Conservation (phyloP, 2,888 invertebrate species). For the Dasysyrphus albostriatus region DNA sequence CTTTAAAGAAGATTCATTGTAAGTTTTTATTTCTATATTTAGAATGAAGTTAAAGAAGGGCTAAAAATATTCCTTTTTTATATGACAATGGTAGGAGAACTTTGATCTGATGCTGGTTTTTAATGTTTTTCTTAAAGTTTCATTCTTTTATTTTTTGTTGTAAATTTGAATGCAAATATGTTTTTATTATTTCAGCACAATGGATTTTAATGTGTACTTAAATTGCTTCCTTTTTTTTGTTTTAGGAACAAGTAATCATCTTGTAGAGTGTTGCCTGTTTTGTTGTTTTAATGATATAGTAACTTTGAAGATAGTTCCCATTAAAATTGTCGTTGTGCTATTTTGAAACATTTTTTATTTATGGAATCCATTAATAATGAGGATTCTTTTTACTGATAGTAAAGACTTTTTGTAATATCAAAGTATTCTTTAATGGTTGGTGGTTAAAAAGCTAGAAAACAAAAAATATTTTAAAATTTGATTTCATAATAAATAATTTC, state of each 20-base stretch:
- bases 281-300: not conserved
- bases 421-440: no score
- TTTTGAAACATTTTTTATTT: constrained; percentile 19
- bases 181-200: not conserved
- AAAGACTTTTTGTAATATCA: no score
- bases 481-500: no score
- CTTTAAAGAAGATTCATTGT: constrained; percentile 17
- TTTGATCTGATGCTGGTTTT: not conserved
- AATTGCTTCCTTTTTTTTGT: not conserved
- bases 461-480: no score
- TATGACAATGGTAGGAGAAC: not conserved
- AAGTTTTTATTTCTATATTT: not conserved
- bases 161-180: not conserved
- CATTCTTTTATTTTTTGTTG: not conserved
- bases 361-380: constrained; percentile 27
- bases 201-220: constrained; percentile 25
- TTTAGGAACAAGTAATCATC: not conserved
- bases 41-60: not conserved
- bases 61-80: not conserved
- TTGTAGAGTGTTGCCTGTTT: not conserved
- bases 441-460: no score
- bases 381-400: no score
- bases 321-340: constrained; percentile 28
- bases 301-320: constrained; percentile 18
- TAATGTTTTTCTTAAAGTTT: not conserved